A percentile compares a stretch with the other conserved stretches of the same genome.
Conservation (phyloP, 2,113 vertebrate species). For the Polypterus senegalus region DNA sequence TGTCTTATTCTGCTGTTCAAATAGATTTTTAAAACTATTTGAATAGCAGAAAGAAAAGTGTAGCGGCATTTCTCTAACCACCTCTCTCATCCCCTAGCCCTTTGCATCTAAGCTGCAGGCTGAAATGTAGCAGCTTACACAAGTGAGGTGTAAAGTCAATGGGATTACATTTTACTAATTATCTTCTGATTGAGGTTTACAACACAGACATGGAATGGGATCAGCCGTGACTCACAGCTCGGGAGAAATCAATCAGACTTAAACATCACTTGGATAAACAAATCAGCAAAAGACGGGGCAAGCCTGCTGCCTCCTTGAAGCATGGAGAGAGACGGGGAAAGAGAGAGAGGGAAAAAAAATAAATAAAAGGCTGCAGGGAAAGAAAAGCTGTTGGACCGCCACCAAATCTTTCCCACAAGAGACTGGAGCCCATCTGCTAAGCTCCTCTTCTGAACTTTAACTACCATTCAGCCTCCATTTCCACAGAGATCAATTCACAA, state of each 20-base stretch:
- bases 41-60: too few species aligned
- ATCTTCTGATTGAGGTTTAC: constrained; percentile 62
- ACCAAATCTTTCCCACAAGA: constrained; percentile 69
- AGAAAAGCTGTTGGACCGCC: constrained; percentile 61
- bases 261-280: constrained; percentile 63
- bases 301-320: constrained; percentile 2
- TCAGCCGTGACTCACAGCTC: constrained; percentile 55
- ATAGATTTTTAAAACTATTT: too few species aligned
- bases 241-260: constrained; percentile 62
- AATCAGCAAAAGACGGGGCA: constrained; percentile 31
- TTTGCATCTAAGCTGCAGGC: constrained; percentile 24
- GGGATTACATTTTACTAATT: constrained; percentile 65
- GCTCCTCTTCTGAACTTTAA: constrained; percentile 61
- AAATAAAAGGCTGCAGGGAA: constrained; percentile 66
- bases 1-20: too few species aligned
- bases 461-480: constrained; percentile 61
- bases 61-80: constrained; percentile 21
- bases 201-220: constrained; percentile 52
- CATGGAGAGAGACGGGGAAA: constrained; percentile 48
- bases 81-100: background rate
- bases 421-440: constrained; percentile 73
- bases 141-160: constrained; percentile 58
- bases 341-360: constrained; percentile 48
- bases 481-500: constrained; percentile 60
- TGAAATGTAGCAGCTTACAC: constrained; percentile 33